Base-by-base conservation (phyloP, 2,888 invertebrate genomes). In the Ectobius pallidus region DNA sequence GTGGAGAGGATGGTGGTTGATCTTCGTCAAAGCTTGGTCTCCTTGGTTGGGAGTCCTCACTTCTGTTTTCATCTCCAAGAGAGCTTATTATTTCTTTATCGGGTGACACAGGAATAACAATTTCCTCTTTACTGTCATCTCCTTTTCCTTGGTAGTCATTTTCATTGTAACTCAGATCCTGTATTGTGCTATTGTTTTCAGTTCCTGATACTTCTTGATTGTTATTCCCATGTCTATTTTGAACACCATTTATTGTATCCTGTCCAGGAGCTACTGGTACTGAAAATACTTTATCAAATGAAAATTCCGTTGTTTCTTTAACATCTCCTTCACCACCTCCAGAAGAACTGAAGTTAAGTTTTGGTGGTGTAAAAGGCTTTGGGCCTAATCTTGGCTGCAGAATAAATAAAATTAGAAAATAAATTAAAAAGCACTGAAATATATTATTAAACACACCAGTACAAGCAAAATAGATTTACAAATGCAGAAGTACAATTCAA, bases 361-460 rank as follows among this genome's bases (percentile, higher is more conserved):
- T 79, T 4, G 92, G 90, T 52, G 93, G 91, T 9, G 93, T 92
- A 82, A 94, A 94, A 30, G 94, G 94, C 81, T 94, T 94, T 46
- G 94, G 94, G 2, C 94, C 94, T 62, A 94, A 86, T 27, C 94
- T 90, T 58, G 94, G 94, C 94, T 94, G 85, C 63, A 81, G 81
- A 78, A 79, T 76, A 34, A 34, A 34, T 7, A n/a, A n/a, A n/a
- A n/a, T n/a, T n/a, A n/a, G n/a, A n/a, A n/a, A n/a, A n/a, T n/a
- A n/a, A n/a, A n/a, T n/a, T n/a, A n/a, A n/a, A n/a, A n/a, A n/a
- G n/a, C n/a, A n/a, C n/a, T n/a, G n/a, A n/a, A n/a, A n/a, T n/a
- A n/a, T n/a, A n/a, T n/a, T n/a, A n/a, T n/a, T n/a, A n/a, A n/a
- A n/a, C n/a, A n/a, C n/a, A n/a, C n/a, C n/a, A n/a, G n/a, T n/a